Evolutionary conservation across 2,888 invertebrate species (phyloP).

Genomic region (Prosopocoilus inquinatus): DNA sequence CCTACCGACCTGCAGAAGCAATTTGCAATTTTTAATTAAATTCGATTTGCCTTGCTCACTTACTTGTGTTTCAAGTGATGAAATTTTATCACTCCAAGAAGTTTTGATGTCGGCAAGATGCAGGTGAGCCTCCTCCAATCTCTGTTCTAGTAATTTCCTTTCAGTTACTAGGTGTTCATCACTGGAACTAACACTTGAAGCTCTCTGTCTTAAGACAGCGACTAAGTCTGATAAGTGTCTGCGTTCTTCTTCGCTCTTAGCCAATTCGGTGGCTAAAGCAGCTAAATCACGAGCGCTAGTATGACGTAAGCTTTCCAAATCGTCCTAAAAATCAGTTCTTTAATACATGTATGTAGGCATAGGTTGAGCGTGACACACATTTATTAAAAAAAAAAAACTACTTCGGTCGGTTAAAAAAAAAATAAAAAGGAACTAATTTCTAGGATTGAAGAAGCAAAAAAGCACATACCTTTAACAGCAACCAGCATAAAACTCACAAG

Average conservation of each 20-base stretch:
- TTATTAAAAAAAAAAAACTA: neutral
- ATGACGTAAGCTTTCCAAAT: conserved; percentile 72
- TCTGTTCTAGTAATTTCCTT: conserved; percentile 67
- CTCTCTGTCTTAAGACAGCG: conserved; percentile 56
- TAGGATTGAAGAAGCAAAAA: conserved; percentile 32
- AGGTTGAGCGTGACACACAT: neutral
- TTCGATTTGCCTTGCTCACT: conserved; percentile 10
- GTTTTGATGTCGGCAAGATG: conserved; percentile 88
- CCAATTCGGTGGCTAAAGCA: conserved; percentile 65
- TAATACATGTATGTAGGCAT: conserved; percentile 5
- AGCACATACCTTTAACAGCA: conserved; percentile 48
- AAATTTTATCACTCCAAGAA: conserved; percentile 89
- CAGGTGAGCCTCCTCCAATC: conserved; percentile 80
- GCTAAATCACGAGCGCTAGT: conserved; percentile 71
- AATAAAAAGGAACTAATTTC: neutral
- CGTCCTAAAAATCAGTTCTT: conserved; percentile 59
- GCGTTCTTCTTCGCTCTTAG: conserved; percentile 74
- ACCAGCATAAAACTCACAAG: conserved; percentile 43
- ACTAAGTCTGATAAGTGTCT: conserved; percentile 66
- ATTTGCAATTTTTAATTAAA: neutral
- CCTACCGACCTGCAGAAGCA: conserved; percentile 63
- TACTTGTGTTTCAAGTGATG: conserved; percentile 86
- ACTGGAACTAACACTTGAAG: conserved; percentile 50
- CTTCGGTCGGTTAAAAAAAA: conserved; percentile 1
- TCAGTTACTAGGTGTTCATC: conserved; percentile 61